phyloP scores from a whole-genome alignment of 2,888 invertebrate species.

The Periphyllus acericola region DNA sequence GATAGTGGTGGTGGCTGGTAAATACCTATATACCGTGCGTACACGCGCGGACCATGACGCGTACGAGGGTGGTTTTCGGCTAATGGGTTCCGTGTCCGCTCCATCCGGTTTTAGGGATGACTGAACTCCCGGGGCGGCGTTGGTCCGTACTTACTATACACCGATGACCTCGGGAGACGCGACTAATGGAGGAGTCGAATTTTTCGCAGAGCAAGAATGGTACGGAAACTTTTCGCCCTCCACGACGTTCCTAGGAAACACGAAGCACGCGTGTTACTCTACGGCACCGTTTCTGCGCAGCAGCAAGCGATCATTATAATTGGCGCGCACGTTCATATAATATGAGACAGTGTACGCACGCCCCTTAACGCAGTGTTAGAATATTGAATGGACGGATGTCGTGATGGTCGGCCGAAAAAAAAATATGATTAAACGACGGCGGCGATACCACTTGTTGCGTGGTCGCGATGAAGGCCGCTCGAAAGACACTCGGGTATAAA shows the following conservation, averaged over 20 bases:
- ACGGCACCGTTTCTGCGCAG: neutral
- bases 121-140: neutral
- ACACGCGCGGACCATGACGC: too few species aligned
- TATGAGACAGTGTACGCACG: too few species aligned
- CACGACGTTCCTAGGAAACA: neutral
- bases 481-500: too few species aligned
- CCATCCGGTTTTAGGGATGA: slow-evolving; percentile 45
- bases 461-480: too few species aligned
- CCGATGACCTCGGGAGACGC: neutral
- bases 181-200: slow-evolving; percentile 12
- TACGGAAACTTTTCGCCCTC: neutral
- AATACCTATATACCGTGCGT: too few species aligned
- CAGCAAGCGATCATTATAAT: neutral
- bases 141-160: neutral
- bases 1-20: too few species aligned
- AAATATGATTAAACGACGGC: too few species aligned
- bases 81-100: slow-evolving; percentile 47
- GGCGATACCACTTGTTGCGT: too few species aligned
- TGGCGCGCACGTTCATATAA: neutral
- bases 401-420: too few species aligned
- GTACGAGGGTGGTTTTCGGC: neutral
- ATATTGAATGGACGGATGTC: too few species aligned
- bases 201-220: neutral
- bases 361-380: too few species aligned
- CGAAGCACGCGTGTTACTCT: neutral